Evolutionary conservation across 2,797 vertebrate genomes (phyloP).

Genomic region (Anguilla pacifica): DNA sequence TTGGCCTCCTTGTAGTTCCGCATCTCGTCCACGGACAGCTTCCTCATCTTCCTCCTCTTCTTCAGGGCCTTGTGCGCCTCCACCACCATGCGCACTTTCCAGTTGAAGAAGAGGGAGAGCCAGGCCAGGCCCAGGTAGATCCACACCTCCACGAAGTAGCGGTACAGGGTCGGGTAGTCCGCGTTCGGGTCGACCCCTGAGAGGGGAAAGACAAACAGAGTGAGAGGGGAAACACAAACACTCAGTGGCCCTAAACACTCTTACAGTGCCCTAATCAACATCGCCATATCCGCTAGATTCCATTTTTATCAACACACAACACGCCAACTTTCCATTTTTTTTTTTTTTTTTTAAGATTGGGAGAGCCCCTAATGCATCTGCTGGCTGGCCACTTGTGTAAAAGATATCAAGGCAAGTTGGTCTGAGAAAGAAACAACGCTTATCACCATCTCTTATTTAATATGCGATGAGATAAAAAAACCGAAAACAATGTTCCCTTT

Average conservation of each 20-base stretch:
- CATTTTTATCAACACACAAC: background rate
- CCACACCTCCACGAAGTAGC: slow-evolving; percentile 99
- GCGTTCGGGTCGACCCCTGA: slow-evolving; percentile 91
- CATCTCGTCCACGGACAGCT: slow-evolving; percentile 86
- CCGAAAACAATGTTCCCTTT: no score
- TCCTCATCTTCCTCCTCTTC: slow-evolving; percentile 88
- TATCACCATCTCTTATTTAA: background rate
- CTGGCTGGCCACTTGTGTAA: background rate
- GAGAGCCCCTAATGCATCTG: background rate
- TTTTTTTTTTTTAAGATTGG: background rate
- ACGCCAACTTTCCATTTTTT: background rate
- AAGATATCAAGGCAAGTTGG: no score
- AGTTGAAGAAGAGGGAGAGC: slow-evolving; percentile 97
- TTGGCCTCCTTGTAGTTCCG: slow-evolving; percentile 76
- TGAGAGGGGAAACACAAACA: background rate
- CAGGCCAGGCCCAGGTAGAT: slow-evolving; percentile 96
- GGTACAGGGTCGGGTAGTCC: slow-evolving; percentile 90
- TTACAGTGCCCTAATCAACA: background rate
- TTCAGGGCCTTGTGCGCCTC: slow-evolving; percentile 98
- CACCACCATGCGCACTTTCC: slow-evolving; percentile 98
- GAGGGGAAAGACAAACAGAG: background rate
- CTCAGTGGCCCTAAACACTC: background rate
- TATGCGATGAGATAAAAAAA: no score
- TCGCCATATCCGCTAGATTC: background rate
- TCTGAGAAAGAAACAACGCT: background rate